Percentiles rank a stretch among this genome's conserved stretches.
Evolutionary conservation across 2,113 vertebrate genomes (phyloP).

Genomic region (Odocoileus hemionus): DNA sequence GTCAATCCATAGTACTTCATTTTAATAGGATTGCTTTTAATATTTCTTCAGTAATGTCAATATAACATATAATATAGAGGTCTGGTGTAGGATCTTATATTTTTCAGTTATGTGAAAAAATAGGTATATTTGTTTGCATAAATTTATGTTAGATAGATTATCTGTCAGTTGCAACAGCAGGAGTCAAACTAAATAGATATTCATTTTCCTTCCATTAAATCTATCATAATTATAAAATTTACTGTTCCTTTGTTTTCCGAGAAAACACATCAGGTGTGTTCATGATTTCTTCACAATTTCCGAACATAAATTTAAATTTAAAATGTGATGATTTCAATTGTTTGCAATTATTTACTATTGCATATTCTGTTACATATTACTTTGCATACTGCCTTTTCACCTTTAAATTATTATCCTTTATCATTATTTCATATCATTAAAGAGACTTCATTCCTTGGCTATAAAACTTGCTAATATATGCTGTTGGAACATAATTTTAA

Average conservation of each 20-base stretch:
- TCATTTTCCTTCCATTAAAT: background rate
- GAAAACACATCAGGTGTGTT: background rate
- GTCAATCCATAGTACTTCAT: background rate
- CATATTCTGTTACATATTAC: background rate
- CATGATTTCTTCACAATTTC: background rate
- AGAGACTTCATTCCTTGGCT: background rate
- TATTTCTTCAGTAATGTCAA: background rate
- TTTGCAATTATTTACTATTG: background rate
- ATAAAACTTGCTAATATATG: background rate
- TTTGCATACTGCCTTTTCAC: background rate
- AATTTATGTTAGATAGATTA: background rate
- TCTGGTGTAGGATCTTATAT: background rate
- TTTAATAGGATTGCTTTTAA: background rate
- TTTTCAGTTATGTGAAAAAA: background rate
- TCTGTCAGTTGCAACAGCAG: background rate
- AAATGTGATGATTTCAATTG: background rate
- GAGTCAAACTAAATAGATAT: background rate
- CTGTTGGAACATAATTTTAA: background rate
- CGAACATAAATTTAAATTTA: background rate
- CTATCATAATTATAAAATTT: background rate
- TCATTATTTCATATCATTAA: background rate
- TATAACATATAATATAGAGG: background rate
- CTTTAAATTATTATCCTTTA: background rate
- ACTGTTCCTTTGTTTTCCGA: background rate
- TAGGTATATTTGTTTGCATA: background rate